Conservation (phyloP, 35 echinoderm and acorn worm genomes). For the Eucidaris tribuloides region DNA sequence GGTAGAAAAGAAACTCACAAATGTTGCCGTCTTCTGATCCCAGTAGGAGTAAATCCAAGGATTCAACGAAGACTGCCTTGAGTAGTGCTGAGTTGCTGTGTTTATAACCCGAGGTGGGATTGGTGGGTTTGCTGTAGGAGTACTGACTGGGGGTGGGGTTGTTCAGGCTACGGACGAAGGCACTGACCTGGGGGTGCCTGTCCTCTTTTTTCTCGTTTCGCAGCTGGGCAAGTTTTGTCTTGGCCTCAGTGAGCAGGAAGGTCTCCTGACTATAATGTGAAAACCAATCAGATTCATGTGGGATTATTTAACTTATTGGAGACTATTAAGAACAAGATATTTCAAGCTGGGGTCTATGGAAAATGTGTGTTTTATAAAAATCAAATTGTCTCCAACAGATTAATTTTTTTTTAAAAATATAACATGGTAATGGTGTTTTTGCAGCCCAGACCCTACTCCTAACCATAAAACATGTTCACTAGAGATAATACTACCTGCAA, state of each 20-base stretch:
- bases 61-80: slow-evolving; percentile 80
- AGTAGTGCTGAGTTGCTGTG: slow-evolving; percentile 77
- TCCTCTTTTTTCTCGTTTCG: slow-evolving; percentile 58
- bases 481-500: too few species aligned
- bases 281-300: too few species aligned
- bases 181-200: slow-evolving; percentile 36
- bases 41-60: slow-evolving; percentile 81
- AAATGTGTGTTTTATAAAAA: too few species aligned
- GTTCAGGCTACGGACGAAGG: slow-evolving; percentile 40
- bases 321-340: too few species aligned
- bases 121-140: slow-evolving; percentile 36
- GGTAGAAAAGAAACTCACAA: slow-evolving; percentile 50
- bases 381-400: too few species aligned
- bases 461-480: too few species aligned
- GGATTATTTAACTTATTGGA: too few species aligned
- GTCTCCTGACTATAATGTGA: slow-evolving; percentile 74
- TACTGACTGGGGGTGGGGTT: slow-evolving; percentile 52
- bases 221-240: slow-evolving; percentile 86
- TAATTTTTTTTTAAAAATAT: too few species aligned
- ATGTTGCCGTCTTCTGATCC: slow-evolving; percentile 97
- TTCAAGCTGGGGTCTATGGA: too few species aligned
- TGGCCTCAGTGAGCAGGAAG: slow-evolving; percentile 80
- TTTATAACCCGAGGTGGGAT: slow-evolving; percentile 11
- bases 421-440: too few species aligned
- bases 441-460: too few species aligned